Conservation (phyloP, 1,140 invertebrate species). For the Musca vetustissima region DNA sequence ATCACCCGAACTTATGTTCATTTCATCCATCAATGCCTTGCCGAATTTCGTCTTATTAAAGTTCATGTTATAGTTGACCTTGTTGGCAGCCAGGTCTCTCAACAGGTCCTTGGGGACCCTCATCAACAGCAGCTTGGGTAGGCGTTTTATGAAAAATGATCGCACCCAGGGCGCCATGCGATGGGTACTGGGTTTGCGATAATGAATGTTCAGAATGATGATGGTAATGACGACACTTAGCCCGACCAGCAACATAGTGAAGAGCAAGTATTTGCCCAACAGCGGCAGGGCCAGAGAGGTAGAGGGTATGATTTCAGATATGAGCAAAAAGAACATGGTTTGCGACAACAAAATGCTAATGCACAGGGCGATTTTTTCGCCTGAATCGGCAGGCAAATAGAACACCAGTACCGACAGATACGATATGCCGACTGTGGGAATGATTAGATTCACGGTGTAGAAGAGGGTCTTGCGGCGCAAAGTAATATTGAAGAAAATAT, state of each 20-base stretch:
- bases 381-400: conserved; percentile 96
- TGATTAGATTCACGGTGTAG: conserved; percentile 94
- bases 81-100: conserved; percentile 76
- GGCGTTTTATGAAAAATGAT: conserved; percentile 80
- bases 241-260: conserved; percentile 97
- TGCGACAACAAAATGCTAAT: conserved; percentile 98
- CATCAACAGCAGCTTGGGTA: conserved; percentile 85
- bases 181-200: conserved; percentile 97
- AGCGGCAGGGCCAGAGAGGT: conserved; percentile 95
- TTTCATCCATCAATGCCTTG: conserved; percentile 66
- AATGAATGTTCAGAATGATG: conserved; percentile 98
- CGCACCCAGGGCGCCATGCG: conserved; percentile 92
- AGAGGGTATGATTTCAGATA: conserved; percentile 97
- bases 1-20: conserved; percentile 68
- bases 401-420: conserved; percentile 92
- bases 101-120: conserved; percentile 79
- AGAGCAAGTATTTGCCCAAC: conserved; percentile 96
- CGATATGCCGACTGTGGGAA: conserved; percentile 91
- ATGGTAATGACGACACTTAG: conserved; percentile 97
- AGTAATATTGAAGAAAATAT: conserved; percentile 98
- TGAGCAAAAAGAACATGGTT: conserved; percentile 98
- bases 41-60: conserved; percentile 67
- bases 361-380: conserved; percentile 97
- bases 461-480: conserved; percentile 91
- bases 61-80: conserved; percentile 67